A percentile compares a stretch with the other conserved stretches of the same genome.
phyloP scores from a whole-genome alignment of 1,140 invertebrate genomes.

The Nephotettix cincticeps region DNA sequence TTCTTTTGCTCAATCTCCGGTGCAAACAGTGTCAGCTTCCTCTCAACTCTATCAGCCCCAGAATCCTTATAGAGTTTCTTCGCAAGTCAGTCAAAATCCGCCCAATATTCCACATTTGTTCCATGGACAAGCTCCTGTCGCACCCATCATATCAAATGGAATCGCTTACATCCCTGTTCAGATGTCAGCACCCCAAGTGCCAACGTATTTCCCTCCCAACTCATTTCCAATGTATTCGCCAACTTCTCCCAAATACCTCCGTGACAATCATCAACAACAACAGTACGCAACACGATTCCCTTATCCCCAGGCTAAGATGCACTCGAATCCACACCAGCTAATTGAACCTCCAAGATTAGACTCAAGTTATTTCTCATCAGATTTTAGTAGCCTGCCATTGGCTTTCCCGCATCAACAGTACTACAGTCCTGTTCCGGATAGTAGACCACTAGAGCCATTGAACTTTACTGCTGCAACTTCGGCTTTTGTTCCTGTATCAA shows the following conservation, averaged over 20 bases:
- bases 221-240: slow-evolving; percentile 6
- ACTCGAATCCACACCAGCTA: no score
- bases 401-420: no score
- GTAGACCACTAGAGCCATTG: no score
- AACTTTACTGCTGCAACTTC: no score
- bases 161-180: slow-evolving; percentile 8
- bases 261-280: not conserved
- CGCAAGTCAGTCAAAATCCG: not conserved
- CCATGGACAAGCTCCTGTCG: slow-evolving; percentile 10
- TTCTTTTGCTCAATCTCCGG: not conserved
- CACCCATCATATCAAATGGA: slow-evolving; percentile 5
- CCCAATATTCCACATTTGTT: slow-evolving; percentile 10
- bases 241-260: not conserved
- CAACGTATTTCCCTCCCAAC: slow-evolving; percentile 5
- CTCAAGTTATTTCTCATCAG: no score
- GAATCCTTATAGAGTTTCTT: not conserved
- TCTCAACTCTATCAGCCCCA: not conserved
- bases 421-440: no score
- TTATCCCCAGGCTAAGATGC: no score
- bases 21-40: not conserved
- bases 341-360: no score
- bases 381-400: no score
- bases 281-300: no score
- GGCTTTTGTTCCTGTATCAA: no score
- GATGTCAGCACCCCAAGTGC: not conserved